phyloP scores from a whole-genome alignment of 1,140 invertebrate genomes.

The Zaprionus ghesquierei region DNA sequence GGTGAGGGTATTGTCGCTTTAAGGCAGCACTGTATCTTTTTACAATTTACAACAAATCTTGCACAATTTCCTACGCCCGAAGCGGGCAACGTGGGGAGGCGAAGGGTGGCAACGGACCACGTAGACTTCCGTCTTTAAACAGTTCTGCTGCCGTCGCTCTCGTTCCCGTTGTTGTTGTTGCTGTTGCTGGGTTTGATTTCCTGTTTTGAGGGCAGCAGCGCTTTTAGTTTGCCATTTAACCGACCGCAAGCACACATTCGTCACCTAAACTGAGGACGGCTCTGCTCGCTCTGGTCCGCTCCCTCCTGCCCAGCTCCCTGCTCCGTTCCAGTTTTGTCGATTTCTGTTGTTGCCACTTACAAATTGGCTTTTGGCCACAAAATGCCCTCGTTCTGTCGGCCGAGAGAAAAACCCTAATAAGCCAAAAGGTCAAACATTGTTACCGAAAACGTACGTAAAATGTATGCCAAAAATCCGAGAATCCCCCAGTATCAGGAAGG shows the following conservation, averaged over 20 bases:
- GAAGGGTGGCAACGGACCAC: neutral
- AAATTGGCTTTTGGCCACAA: constrained; percentile 60
- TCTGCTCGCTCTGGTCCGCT: neutral
- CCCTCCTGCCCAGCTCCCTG: too few species aligned
- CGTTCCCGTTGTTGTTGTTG: constrained; percentile 6
- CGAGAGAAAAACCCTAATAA: constrained; percentile 41
- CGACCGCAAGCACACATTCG: constrained; percentile 56
- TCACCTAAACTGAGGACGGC: constrained; percentile 26
- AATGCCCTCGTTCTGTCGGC: constrained; percentile 43
- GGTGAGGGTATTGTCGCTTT: neutral
- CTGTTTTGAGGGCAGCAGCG: constrained; percentile 21
- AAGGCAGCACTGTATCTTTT: constrained; percentile 10
- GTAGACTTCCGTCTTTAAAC: constrained; percentile 34
- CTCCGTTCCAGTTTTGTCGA: constrained; percentile 14
- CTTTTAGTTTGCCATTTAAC: constrained; percentile 58
- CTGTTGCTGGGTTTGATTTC: constrained; percentile 33
- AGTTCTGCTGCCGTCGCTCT: constrained; percentile 9
- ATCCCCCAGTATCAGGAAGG: neutral
- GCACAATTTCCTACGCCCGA: constrained; percentile 40
- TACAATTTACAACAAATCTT: constrained; percentile 49
- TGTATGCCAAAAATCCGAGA: constrained; percentile 12
- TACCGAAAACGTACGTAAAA: constrained; percentile 13
- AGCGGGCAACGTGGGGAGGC: neutral
- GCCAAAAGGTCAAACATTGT: constrained; percentile 56
- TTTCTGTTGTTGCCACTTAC: constrained; percentile 60